Evolutionary conservation across 2,797 vertebrate species (phyloP), one percentile per base, ranked within the genome.

Genomic region (Characodon lateralis): DNA sequence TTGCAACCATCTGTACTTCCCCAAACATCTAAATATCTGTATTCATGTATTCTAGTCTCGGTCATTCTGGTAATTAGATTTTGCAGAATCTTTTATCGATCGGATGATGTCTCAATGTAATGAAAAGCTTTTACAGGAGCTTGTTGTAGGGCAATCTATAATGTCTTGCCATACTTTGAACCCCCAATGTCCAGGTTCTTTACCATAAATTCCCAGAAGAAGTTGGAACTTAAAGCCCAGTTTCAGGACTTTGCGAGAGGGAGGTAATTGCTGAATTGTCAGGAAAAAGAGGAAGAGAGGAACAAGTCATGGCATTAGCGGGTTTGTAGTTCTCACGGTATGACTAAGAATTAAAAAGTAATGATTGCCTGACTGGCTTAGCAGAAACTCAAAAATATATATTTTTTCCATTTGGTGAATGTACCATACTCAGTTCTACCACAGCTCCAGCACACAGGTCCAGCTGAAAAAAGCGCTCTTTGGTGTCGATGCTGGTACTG

Each of bases 101-200:
- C 48, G 74, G 79, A 71, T 63, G 56, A 89, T 90, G 79, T 92
- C 87, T 92, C 77, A 79, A 71, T 91, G 91, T 93, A 92, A 94
- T 94, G 92, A 95, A 94, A 94, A 91, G 92, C 91, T 92, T 94
- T 94, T 90, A 89, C 83, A 86, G 87, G 88, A 89, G 78, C 90
- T 93, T 91, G 92, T 92, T 92, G 90, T 92, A 91, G 89, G 12
- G 69, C 53, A 16, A 91, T 93, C 89, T 74, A 92, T 94, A 92
- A 90, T 77, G 79, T 46, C 56, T 56, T 72, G 74, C 74, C 28
- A 72, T 88, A 84, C 50, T 26, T 73, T 22, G 1, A 6, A 71
- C 78, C 78, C 70, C 68, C 87, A 73, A 74, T 59, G n/a, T 48
- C 56, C 8, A 28, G 76, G 50, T 75, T 87, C 72, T 73, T 80